These are phyloP conservation scores for Thysanoteuthis rhombus DNA, from an alignment of 2,888 invertebrate genomes.

Conservation along the genomic window DNA sequence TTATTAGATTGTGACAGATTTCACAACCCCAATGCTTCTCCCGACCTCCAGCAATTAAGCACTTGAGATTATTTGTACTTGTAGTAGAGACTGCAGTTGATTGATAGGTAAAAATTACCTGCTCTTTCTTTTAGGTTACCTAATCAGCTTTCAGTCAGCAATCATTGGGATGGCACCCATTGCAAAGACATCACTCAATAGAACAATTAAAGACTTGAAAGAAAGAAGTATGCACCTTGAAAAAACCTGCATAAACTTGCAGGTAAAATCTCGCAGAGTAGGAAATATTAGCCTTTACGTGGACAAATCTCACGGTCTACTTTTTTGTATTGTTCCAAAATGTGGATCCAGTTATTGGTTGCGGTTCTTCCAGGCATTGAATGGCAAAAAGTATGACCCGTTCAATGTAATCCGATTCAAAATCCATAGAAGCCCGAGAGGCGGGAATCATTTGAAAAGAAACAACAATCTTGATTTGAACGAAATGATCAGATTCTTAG, in stretches of 20 bases:
- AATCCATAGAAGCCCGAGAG: background rate
- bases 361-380: background rate
- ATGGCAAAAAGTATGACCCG: background rate
- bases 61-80: no score
- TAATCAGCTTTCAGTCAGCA: background rate
- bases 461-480: background rate
- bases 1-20: no score
- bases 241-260: background rate
- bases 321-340: background rate
- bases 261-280: accelerated
- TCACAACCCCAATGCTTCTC: no score
- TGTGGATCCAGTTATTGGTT: background rate
- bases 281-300: background rate
- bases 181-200: background rate
- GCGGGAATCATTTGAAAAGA: background rate
- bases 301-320: background rate
- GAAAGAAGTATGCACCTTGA: background rate
- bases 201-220: background rate
- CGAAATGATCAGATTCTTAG: background rate
- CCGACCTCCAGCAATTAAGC: no score
- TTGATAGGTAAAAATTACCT: background rate
- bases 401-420: background rate
- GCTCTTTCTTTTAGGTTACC: background rate
- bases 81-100: background rate
- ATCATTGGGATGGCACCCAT: background rate